A percentile compares a stretch with the other conserved stretches of the same genome.
These are phyloP conservation scores for Pseudonaja textilis DNA, from an alignment of 2,113 vertebrate species.

Conservation along the genomic window DNA sequence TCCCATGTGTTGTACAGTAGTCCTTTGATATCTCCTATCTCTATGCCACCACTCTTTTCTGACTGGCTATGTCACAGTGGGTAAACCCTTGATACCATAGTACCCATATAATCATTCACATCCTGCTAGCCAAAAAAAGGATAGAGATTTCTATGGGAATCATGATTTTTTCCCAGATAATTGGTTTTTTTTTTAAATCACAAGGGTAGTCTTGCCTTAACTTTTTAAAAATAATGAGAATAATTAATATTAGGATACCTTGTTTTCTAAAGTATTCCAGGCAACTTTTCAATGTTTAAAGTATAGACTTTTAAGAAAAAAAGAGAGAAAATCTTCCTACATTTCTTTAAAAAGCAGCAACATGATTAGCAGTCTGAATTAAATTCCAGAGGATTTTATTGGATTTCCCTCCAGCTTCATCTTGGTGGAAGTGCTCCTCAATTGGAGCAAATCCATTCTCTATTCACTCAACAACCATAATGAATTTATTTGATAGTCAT, in stretches of 20 bases:
- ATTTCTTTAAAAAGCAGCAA: not conserved
- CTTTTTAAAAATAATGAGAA: conserved; percentile 13
- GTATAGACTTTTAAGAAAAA: not conserved
- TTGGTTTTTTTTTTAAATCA: not conserved
- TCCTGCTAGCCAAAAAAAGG: not conserved
- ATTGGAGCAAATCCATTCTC: conserved; percentile 38
- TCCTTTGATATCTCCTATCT: not conserved
- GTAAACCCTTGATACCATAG: not conserved
- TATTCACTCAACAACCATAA: conserved; percentile 35
- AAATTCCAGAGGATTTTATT: conserved; percentile 19
- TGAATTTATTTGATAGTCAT: conserved; percentile 50
- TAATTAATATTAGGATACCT: conserved; percentile 1
- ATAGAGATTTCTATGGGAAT: too few species aligned
- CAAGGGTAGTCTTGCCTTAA: not conserved
- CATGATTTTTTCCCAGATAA: not conserved
- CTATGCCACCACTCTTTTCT: not conserved
- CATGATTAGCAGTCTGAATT: conserved; percentile 38
- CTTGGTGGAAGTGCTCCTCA: conserved; percentile 32
- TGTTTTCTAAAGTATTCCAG: conserved; percentile 12
- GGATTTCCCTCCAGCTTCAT: conserved; percentile 26
- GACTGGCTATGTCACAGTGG: not conserved
- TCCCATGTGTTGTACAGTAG: not conserved
- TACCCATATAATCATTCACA: not conserved
- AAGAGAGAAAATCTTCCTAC: not conserved
- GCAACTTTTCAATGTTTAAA: not conserved